Base-by-base conservation (phyloP, 1,140 invertebrate species). In the Drosophila eugracilis region DNA sequence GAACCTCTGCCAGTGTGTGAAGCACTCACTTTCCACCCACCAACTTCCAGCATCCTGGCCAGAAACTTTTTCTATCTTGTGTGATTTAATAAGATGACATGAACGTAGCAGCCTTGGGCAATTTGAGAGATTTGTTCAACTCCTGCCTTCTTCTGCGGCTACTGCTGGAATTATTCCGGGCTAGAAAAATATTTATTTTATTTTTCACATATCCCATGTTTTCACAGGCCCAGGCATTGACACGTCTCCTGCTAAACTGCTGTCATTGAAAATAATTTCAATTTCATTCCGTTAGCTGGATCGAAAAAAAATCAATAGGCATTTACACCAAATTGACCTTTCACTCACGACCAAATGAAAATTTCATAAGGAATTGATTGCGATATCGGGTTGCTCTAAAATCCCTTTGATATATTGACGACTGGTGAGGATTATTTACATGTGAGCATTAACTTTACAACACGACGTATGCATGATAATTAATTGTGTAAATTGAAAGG, bases 241-340 rank as follows among this genome's bases (percentile, higher is more conserved):
- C 83, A 88, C 74, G 83, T 88, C 74, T 37, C 86, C 74, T 37
- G 37, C 41, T 75, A 78, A 81, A 71, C 70, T 63, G 69, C 77
- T 88, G 74, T 78, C 81, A 81, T 65, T 88, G 50, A 41, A 63
- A 78, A 83, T 86, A 71, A 81, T 86, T 81, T 81, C 78, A 81
- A 86, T 86, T 88, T 83, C 60, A 67, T 71, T 81, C 30, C 37
- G 32, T 34, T 19, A 30, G 24, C 34, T 17, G 15, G 37, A 26
- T 42, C 1, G 26, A 9, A n/a, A 28, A 28, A 19, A 66, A 73
- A 80, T 80, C 78, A 76, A 76, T 76, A 81, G 41, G 49, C 65
- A 71, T 80, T 80, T 55, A 57, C 77, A 75, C 54, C 65, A 53
- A 75, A 75, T 80, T 52, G 65, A 47, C 52, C 72, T 79, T 79